Conservation (phyloP, 37 sponge, comb jelly and placozoan species). For the Cliona cf. orientalis region DNA sequence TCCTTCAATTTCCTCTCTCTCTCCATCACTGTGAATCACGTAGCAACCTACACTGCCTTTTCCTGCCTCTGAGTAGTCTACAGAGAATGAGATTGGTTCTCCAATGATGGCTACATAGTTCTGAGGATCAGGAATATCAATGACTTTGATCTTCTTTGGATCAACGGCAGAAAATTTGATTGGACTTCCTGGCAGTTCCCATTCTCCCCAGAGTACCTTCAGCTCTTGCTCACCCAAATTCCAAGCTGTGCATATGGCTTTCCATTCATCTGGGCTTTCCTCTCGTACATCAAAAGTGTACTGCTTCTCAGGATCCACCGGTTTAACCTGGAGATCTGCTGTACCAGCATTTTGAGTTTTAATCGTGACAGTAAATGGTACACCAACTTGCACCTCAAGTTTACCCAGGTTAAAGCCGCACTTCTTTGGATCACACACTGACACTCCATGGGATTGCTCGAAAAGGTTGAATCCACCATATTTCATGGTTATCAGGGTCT, state of each 20-base stretch:
- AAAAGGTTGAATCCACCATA: slow-evolving; percentile 47
- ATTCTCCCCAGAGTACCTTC: slow-evolving; percentile 38
- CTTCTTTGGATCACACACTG: slow-evolving; percentile 69
- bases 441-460: slow-evolving; percentile 53
- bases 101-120: slow-evolving; percentile 55
- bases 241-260: slow-evolving; percentile 27
- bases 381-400: slow-evolving; percentile 17
- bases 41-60: slow-evolving; percentile 2
- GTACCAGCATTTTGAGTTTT: slow-evolving; percentile 38
- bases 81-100: slow-evolving; percentile 63
- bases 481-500: slow-evolving; percentile 37
- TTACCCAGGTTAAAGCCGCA: slow-evolving; percentile 31
- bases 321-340: slow-evolving; percentile 36
- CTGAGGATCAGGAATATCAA: slow-evolving; percentile 67
- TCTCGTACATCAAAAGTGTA: slow-evolving; percentile 25
- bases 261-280: not conserved
- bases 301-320: slow-evolving; percentile 17
- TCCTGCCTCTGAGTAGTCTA: slow-evolving; percentile 52
- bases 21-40: slow-evolving; percentile 15
- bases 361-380: slow-evolving; percentile 36
- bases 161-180: slow-evolving; percentile 64
- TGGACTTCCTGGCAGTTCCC: slow-evolving; percentile 58
- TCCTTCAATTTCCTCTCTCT: slow-evolving; percentile 19
- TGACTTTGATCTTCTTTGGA: slow-evolving; percentile 46
- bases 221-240: slow-evolving; percentile 43